Conservation (phyloP, 2,888 invertebrate genomes). For the Rapana venosa region DNA sequence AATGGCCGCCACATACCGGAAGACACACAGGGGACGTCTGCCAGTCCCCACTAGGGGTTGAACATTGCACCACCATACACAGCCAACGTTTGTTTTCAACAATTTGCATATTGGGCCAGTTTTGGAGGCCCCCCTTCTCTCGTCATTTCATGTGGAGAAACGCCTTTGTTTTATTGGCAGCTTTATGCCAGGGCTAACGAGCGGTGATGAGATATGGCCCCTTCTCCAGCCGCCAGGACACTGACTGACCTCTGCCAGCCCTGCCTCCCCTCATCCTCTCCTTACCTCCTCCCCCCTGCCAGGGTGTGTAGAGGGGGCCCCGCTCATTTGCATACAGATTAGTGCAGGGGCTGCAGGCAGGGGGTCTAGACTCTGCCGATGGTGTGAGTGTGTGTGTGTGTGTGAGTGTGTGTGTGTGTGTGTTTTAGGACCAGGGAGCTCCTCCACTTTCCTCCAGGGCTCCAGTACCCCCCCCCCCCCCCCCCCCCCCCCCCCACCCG, state of each 20-base stretch:
- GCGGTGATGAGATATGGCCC: constrained; percentile 31
- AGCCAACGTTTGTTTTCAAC: background rate
- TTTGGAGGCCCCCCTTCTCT: background rate
- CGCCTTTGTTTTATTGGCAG: constrained; percentile 39
- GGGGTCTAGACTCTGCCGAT: constrained; percentile 27
- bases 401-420: constrained; percentile 5
- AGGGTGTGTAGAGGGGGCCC: background rate
- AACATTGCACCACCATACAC: background rate
- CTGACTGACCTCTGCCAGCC: constrained; percentile 34
- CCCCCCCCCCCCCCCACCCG: background rate
- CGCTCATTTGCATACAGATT: constrained; percentile 39
- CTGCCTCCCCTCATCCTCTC: background rate
- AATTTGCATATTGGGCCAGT: constrained; percentile 37
- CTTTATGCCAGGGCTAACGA: constrained; percentile 38
- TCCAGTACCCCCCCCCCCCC: background rate
- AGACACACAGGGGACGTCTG: background rate
- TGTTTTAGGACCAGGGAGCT: constrained; percentile 16
- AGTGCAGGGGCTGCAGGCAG: constrained; percentile 3
- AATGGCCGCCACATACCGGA: background rate
- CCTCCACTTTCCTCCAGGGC: background rate
- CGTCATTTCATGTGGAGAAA: constrained; percentile 20
- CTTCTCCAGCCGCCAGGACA: constrained; percentile 14
- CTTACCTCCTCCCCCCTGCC: constrained; percentile 14
- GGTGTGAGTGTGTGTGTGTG: background rate
- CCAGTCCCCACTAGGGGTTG: background rate